Percentiles rank a stretch among this genome's conserved stretches.
These are phyloP conservation scores for Drosophila quasianomalipes DNA, from an alignment of 2,888 invertebrate species.

Conservation along the genomic window DNA sequence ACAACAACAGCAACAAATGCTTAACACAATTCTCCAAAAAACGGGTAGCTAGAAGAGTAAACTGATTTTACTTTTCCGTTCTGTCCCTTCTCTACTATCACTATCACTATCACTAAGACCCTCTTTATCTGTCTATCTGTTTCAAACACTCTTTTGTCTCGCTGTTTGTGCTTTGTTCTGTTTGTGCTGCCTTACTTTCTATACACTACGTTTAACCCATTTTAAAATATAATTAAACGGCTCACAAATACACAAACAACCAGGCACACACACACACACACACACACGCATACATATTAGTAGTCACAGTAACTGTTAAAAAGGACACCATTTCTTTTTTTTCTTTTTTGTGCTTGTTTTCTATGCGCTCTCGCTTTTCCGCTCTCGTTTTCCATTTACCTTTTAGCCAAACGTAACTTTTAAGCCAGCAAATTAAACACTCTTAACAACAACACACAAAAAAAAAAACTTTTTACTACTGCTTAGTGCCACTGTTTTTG, in stretches of 20 bases:
- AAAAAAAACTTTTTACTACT: conserved; percentile 55
- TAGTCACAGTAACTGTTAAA: conserved; percentile 57
- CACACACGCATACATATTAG: conserved; percentile 25
- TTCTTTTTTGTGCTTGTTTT: conserved; percentile 48
- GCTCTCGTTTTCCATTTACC: conserved; percentile 51
- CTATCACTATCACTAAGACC: conserved; percentile 2
- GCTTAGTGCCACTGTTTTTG: conserved; percentile 48
- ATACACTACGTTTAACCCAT: conserved; percentile 54
- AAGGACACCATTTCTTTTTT: conserved; percentile 54
- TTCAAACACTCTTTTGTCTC: conserved; percentile 39
- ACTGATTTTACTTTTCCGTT: conserved; percentile 52
- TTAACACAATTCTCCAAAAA: conserved; percentile 29
- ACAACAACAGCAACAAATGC: conserved; percentile 28
- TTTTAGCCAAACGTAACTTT: conserved; percentile 71
- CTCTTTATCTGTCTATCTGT: conserved; percentile 36
- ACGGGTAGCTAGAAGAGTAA: conserved; percentile 60
- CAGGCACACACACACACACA: conserved; percentile 14
- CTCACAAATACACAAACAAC: conserved; percentile 29
- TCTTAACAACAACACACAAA: conserved; percentile 67
- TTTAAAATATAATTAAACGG: conserved; percentile 53
- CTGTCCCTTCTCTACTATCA: conserved; percentile 17
- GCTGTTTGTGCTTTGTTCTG: conserved; percentile 61
- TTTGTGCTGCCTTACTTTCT: conserved; percentile 56
- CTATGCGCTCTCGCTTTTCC: conserved; percentile 46
- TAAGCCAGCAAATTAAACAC: conserved; percentile 80